A percentile compares a stretch with the other conserved stretches of the same genome.
Evolutionary conservation across 2,113 vertebrate species (phyloP).

Genomic region (Philantomba maxwellii): DNA sequence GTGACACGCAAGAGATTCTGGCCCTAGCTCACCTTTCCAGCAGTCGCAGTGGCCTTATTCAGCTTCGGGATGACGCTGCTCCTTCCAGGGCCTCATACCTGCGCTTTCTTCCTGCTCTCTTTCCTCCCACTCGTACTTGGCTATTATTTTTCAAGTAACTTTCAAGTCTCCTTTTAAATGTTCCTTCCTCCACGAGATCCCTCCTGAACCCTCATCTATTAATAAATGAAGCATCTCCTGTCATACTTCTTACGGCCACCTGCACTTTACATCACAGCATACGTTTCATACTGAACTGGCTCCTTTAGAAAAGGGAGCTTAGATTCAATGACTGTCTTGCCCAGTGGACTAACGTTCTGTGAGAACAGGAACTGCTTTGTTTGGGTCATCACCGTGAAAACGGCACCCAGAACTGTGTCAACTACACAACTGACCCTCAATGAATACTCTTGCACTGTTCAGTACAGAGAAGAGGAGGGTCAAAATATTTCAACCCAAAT

Average conservation of each 20-base stretch:
- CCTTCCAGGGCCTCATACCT: background rate
- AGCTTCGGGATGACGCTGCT: background rate
- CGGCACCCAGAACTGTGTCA: too few species aligned
- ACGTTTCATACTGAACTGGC: background rate
- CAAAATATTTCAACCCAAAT: background rate
- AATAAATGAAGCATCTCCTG: background rate
- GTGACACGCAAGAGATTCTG: slow-evolving; percentile 69
- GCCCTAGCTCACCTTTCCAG: background rate
- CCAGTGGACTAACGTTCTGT: fast-evolving
- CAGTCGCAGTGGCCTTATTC: background rate
- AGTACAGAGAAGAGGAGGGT: background rate
- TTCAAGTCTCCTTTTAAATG: background rate
- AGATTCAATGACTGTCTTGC: background rate
- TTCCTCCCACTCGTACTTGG: background rate
- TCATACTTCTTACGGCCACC: background rate
- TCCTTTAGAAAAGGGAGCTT: background rate
- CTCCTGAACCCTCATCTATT: background rate
- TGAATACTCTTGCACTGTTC: background rate
- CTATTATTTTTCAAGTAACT: slow-evolving; percentile 8
- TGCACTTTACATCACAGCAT: background rate
- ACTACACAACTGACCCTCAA: background rate
- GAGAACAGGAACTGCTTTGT: background rate
- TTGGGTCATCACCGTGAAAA: too few species aligned
- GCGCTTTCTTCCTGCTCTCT: background rate
- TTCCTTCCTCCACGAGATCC: background rate